Evolutionary conservation across 2,113 vertebrate species (phyloP), one percentile per base, ranked within the genome.

Genomic region (Promerops cafer): DNA sequence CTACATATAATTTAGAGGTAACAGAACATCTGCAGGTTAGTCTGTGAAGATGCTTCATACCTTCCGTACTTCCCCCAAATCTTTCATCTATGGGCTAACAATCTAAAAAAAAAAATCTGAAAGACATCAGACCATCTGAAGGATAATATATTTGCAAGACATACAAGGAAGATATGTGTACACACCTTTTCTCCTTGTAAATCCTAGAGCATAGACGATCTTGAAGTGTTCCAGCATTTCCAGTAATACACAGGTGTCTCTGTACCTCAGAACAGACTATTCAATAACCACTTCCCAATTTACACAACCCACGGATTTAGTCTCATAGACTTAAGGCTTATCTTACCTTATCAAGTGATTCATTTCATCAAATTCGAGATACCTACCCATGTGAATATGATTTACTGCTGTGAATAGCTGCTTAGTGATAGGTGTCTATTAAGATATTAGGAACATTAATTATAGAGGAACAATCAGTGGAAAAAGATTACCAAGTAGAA

Each of bases 161-260:
- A 49, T 7, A 19, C 27, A 76, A 37, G 22, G 33, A 81, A 81
- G 14, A 45, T 9, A 37, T 0, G 0, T 1, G 1, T 4, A 42
- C 27, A 16, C 17, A 33, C 57, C 16, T 28, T 42, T 66, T 17
- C 28, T 56, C 14, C 18, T 26, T 56, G 2, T 17, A 71, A 80
- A 20, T 27, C n/a, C 47, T 37, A 56, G 53, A 70, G 30, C 37
- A 86, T 0, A 47, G 22, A 31, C 0, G 0, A 42, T 16, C 3
- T 0, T 13, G 17, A 85, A 57, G 16, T 4, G 0, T 30, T 31
- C 21, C n/a, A 65, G 2, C 10, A 4, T 30, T 54, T 45, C 26
- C 57, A 87, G 14, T 21, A 68, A 52, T 2, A 0, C 24, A 13
- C 7, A 33, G 24, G 22, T 23, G 2, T 4, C 37, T 60, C 28